Evolutionary conservation across 2,888 invertebrate genomes (phyloP).

Genomic region (Lasioglossum pauxillum): DNA sequence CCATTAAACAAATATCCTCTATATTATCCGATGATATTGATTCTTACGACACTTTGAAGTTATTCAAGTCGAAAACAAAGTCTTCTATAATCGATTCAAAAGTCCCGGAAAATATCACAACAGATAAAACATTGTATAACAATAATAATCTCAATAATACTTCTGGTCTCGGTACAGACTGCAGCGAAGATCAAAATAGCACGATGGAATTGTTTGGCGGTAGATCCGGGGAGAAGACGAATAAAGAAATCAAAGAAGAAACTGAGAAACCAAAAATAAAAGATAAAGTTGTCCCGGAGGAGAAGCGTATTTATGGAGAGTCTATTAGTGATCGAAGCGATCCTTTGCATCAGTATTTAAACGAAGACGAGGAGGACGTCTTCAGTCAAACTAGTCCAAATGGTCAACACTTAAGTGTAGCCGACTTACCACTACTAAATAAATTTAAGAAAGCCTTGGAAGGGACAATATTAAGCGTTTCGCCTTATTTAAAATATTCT

Average conservation of each 20-base stretch:
- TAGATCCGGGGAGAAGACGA: conserved; percentile 37
- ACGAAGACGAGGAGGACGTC: conserved; percentile 84
- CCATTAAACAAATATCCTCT: conserved; percentile 74
- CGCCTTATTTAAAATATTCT: conserved; percentile 93
- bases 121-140: conserved; percentile 19
- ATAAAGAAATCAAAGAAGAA: conserved; percentile 58
- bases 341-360: conserved; percentile 88
- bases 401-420: conserved; percentile 84
- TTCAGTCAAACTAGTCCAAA: conserved; percentile 78
- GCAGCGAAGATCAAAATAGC: conserved; percentile 56
- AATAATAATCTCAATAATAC: conserved; percentile 36
- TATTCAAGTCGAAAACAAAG: conserved; percentile 77
- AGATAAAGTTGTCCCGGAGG: conserved; percentile 76
- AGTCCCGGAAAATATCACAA: not conserved
- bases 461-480: conserved; percentile 91
- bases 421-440: conserved; percentile 88
- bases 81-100: conserved; percentile 55
- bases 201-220: conserved; percentile 67
- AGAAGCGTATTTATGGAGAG: conserved; percentile 85
- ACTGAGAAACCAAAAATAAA: conserved; percentile 52
- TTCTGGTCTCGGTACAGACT: conserved; percentile 20
- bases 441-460: conserved; percentile 91
- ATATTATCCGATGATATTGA: conserved; percentile 74
- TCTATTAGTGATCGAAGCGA: conserved; percentile 93
- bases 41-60: conserved; percentile 81